A percentile compares a stretch with the other conserved stretches of the same genome.
phyloP scores from a whole-genome alignment of 2,888 invertebrate genomes.

The Melanostoma scalare region DNA sequence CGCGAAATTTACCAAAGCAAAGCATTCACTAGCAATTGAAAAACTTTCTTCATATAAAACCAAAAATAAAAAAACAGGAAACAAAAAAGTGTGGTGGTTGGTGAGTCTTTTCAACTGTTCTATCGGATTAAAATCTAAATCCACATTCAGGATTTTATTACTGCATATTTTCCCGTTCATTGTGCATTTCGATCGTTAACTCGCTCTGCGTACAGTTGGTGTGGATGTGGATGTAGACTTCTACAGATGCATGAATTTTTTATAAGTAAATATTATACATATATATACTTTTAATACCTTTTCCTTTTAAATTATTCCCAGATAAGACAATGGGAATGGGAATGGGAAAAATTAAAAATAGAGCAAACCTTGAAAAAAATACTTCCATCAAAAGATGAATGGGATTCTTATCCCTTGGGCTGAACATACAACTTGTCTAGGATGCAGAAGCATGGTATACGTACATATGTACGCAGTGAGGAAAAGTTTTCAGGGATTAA shows the following conservation, averaged over 20 bases:
- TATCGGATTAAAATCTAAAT: conserved; percentile 63
- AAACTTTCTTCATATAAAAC: conserved; percentile 17
- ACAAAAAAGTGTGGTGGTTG: too few relatives aligned
- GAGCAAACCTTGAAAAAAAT: background rate
- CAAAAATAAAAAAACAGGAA: background rate
- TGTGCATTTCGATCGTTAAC: conserved; percentile 46
- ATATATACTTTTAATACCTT: background rate
- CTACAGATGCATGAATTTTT: too few relatives aligned
- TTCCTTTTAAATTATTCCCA: conserved; percentile 21
- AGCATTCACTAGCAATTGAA: conserved; percentile 7
- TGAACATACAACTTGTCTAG: background rate
- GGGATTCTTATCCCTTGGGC: conserved; percentile 14
- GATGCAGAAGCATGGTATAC: too few relatives aligned
- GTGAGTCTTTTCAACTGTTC: conserved; percentile 12
- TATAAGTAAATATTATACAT: background rate
- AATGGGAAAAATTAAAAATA: conserved; percentile 26
- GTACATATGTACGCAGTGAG: background rate
- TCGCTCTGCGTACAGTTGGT: background rate
- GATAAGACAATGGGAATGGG: conserved; percentile 24
- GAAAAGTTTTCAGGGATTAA: conserved; percentile 23
- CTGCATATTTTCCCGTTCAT: conserved; percentile 33
- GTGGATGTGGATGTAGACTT: too few relatives aligned
- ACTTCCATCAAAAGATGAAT: conserved; percentile 26
- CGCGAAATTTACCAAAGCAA: conserved; percentile 18
- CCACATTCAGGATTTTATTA: conserved; percentile 32